Percentiles rank a stretch among this genome's conserved stretches.
Evolutionary conservation across 2,888 invertebrate species (phyloP).

Genomic region (Andrena fulva): DNA sequence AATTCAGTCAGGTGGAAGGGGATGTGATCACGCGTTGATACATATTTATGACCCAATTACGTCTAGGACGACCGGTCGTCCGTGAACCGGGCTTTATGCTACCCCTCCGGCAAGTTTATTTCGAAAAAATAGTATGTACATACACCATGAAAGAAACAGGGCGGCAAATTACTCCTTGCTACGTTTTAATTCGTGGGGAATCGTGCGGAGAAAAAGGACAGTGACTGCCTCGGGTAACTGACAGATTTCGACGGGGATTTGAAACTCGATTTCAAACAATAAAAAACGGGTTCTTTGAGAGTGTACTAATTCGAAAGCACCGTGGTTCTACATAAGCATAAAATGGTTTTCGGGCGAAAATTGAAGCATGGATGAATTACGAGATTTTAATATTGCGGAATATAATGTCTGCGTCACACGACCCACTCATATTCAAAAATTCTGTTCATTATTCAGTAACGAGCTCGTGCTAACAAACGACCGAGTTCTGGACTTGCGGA

Average conservation of each 20-base stretch:
- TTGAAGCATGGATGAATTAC: too few species aligned
- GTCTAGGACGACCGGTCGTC: constrained; percentile 25
- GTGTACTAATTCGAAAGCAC: background rate
- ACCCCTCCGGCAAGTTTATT: constrained; percentile 30
- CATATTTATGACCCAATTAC: constrained; percentile 68
- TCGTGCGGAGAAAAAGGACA: background rate
- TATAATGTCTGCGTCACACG: too few species aligned
- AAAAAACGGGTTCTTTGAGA: background rate
- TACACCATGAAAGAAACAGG: constrained; percentile 52
- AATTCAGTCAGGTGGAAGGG: constrained; percentile 32
- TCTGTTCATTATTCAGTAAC: too few species aligned
- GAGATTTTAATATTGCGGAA: too few species aligned
- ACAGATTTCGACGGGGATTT: background rate
- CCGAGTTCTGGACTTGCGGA: too few species aligned
- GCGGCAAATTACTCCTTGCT: constrained; percentile 54
- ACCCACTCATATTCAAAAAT: too few species aligned
- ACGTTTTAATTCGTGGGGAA: constrained; percentile 38
- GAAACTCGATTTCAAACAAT: background rate
- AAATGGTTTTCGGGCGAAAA: too few species aligned
- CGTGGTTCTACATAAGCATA: background rate
- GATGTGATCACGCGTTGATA: constrained; percentile 54
- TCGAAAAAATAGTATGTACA: constrained; percentile 19
- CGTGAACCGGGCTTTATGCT: constrained; percentile 19
- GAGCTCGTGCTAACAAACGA: too few species aligned
- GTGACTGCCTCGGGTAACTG: background rate